Evolutionary conservation across 2,888 invertebrate species (phyloP), one percentile per base, ranked within the genome.

Genomic region (Drosophila suboccidentalis): DNA sequence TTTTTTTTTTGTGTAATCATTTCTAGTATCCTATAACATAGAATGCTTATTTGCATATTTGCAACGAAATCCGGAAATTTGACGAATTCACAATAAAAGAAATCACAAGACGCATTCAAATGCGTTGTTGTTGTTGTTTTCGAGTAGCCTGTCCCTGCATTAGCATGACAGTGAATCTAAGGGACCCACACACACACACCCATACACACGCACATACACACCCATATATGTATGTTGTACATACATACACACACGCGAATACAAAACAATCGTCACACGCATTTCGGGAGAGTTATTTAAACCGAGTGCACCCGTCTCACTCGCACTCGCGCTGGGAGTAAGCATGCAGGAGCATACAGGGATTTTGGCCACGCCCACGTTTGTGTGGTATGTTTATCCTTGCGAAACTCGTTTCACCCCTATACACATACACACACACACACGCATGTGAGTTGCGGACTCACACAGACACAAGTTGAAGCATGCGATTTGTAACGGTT

Each of bases 321-420:
- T 78, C 64, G 50, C 75, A 61, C 77, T 29, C 29, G 4, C 55
- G 4, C 32, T 11, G 55, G 34, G 32, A 49, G 44, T 49, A 47
- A 26, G 46, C 59, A 54, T 50, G 38, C 39, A 51, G 50, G 36
- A 44, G 55, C 53, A 78, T 64, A 51, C 71, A 51, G 71, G 60
- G 60, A 26, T 61, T 44, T 68, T 65, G 63, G 80, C 80, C 80
- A 79, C 80, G 82, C 80, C 80, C 70, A 60, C 61, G 64, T 67
- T 64, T 60, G 74, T 74, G 61, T 57, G 61, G 34, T 13, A 34
- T 73, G 60, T 74, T 74, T 75, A 71, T 75, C 44, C 59, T 41
- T 53, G 36, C 47, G 62, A 49, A 66, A 77, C 70, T 77, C 74
- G 75, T 80, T 80, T 80, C 80, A 80, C 61, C 80, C 80, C 71